A percentile compares a stretch with the other conserved stretches of the same genome.
phyloP scores from a whole-genome alignment of 2,888 invertebrate genomes.

The Tortrix viridana region DNA sequence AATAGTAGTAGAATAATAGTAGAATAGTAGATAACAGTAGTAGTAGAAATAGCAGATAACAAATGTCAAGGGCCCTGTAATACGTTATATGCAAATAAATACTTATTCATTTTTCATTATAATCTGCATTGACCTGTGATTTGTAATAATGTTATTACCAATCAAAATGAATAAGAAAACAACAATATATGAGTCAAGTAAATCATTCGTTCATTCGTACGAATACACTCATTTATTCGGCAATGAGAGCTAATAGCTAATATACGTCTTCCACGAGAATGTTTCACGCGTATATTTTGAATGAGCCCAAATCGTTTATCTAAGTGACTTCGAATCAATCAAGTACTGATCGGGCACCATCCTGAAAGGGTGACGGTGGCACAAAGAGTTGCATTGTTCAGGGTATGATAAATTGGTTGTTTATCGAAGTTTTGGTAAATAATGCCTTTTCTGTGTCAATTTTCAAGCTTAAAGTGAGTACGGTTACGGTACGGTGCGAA shows the following conservation, averaged over 20 bases:
- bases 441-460: constrained; percentile 10
- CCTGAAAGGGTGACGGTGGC: constrained; percentile 33
- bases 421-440: constrained; percentile 27
- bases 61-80: no score
- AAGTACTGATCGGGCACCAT: constrained; percentile 20
- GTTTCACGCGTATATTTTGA: constrained; percentile 15
- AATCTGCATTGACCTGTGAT: no score
- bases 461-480: not conserved
- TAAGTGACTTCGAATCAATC: constrained; percentile 31
- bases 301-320: constrained; percentile 14
- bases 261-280: not conserved
- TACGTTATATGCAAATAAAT: no score
- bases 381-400: constrained; percentile 36
- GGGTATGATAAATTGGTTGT: constrained; percentile 37
- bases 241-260: not conserved
- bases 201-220: no score
- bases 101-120: no score
- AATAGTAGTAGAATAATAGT: no score
- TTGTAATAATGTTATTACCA: no score
- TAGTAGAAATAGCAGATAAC: no score
- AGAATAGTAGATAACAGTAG: no score
- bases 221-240: not conserved
- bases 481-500: not conserved
- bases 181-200: no score
- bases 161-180: no score